Evolutionary conservation across 2,888 invertebrate species (phyloP).

Genomic region (Hermaeophaga mercurialis): DNA sequence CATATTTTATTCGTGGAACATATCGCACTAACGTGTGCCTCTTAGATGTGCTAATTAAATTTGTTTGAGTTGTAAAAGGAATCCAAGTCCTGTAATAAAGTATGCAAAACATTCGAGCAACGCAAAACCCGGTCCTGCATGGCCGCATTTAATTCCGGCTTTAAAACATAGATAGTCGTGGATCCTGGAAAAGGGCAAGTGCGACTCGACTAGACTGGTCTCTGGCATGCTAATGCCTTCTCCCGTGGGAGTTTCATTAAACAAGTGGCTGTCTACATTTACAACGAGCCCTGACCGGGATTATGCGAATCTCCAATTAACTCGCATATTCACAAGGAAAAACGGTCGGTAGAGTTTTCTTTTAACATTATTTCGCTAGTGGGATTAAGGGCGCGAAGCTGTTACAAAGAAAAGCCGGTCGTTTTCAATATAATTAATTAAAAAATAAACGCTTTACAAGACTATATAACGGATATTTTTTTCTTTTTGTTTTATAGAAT

Average conservation of each 20-base stretch:
- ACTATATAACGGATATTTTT: no score
- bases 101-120: conserved; percentile 8
- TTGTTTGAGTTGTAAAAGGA: background rate
- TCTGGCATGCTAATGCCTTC: conserved; percentile 53
- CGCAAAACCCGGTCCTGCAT: conserved; percentile 16
- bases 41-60: background rate
- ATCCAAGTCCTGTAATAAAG: conserved; percentile 1
- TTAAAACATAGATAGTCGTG: conserved; percentile 45
- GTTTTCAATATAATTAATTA: no score
- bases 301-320: conserved; percentile 36
- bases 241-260: conserved; percentile 55
- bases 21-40: no score
- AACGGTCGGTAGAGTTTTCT: conserved; percentile 12
- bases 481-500: no score
- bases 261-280: conserved; percentile 55
- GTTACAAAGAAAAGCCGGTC: no score
- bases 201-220: conserved; percentile 35
- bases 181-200: conserved; percentile 48
- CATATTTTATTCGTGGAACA: no score
- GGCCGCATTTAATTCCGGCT: conserved; percentile 48
- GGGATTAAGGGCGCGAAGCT: conserved; percentile 5
- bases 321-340: conserved; percentile 30
- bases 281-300: conserved; percentile 44
- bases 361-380: conserved; percentile 10
- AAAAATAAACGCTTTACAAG: no score